Percentiles rank a stretch among this genome's conserved stretches.
phyloP scores from a whole-genome alignment of 2,797 vertebrate genomes.

The Arrhamphus sclerolepis region DNA sequence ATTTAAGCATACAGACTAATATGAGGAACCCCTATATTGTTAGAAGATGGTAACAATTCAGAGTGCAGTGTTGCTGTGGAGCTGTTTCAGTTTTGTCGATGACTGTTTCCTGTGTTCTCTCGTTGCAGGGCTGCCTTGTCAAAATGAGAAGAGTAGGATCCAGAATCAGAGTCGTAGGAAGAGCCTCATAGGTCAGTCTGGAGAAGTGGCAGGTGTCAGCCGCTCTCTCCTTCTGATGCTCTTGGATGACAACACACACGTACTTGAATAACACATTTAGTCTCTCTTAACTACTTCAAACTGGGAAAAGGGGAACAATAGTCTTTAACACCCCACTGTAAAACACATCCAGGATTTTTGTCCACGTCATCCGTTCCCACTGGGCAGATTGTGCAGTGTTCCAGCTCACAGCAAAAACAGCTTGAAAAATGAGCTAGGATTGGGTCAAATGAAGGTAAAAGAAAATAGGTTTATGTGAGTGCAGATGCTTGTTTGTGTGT shows the following conservation, averaged over 20 bases:
- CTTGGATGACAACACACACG: slow-evolving; percentile 3
- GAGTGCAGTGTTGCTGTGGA: not conserved
- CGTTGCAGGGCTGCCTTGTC: slow-evolving; percentile 92
- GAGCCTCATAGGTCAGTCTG: slow-evolving; percentile 90
- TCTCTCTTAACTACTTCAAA: slow-evolving; percentile 9
- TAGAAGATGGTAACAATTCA: not conserved
- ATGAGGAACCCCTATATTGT: not conserved
- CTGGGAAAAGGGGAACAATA: not conserved
- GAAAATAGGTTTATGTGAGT: slow-evolving; percentile 21
- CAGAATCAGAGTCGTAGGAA: slow-evolving; percentile 91
- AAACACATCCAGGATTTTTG: slow-evolving; percentile 45
- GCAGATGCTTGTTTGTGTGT: slow-evolving; percentile 16
- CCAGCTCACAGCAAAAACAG: slow-evolving; percentile 40
- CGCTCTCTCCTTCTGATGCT: not conserved
- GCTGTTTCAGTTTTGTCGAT: not conserved
- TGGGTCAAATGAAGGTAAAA: slow-evolving; percentile 68
- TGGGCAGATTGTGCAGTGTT: slow-evolving; percentile 33
- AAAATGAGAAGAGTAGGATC: slow-evolving; percentile 95
- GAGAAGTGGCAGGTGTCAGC: slow-evolving; percentile 18
- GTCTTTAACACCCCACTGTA: slow-evolving; percentile 22
- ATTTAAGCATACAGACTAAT: slow-evolving; percentile 1
- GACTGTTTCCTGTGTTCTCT: slow-evolving; percentile 42
- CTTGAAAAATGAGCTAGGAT: slow-evolving; percentile 57
- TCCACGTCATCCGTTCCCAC: slow-evolving; percentile 30
- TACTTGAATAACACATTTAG: not conserved